phyloP scores from a whole-genome alignment of 1,140 invertebrate genomes.

The Heliothis subflexa region DNA sequence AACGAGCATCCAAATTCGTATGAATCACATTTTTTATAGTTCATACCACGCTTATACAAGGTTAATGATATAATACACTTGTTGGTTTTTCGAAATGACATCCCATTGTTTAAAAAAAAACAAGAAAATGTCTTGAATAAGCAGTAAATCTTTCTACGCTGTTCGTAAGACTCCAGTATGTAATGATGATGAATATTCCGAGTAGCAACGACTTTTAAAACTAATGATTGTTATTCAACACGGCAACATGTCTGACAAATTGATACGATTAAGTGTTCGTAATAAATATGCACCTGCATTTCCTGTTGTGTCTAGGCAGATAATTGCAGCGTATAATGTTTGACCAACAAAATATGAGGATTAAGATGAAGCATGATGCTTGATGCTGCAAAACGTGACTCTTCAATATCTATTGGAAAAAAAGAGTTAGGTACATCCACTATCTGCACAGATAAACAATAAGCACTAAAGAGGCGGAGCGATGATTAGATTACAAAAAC shows the following conservation, averaged over 20 bases:
- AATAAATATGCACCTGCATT: slow-evolving; percentile 26
- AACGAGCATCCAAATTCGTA: slow-evolving; percentile 64
- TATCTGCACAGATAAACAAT: slow-evolving; percentile 7
- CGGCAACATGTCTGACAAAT: slow-evolving; percentile 14
- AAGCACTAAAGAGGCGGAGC: neutral
- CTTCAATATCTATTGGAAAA: neutral
- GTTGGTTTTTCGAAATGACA: slow-evolving; percentile 38
- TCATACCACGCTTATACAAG: slow-evolving; percentile 51
- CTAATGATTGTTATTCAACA: slow-evolving; percentile 27
- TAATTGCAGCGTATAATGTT: neutral
- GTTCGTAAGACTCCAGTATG: neutral
- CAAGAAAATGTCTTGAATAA: neutral
- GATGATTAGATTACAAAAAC: slow-evolving; percentile 24
- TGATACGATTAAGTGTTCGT: slow-evolving; percentile 22
- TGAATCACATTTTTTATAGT: slow-evolving; percentile 61
- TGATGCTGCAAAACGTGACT: neutral
- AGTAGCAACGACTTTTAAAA: slow-evolving; percentile 9
- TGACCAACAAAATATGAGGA: neutral
- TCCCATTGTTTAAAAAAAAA: slow-evolving; percentile 22
- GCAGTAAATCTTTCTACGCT: neutral
- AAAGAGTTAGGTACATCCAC: neutral
- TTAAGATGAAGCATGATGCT: neutral
- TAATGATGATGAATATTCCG: neutral
- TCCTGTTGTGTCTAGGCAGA: neutral
- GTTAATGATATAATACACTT: slow-evolving; percentile 57